Conservation (phyloP, 2,888 invertebrate species). For the Bellardia bayeri region DNA sequence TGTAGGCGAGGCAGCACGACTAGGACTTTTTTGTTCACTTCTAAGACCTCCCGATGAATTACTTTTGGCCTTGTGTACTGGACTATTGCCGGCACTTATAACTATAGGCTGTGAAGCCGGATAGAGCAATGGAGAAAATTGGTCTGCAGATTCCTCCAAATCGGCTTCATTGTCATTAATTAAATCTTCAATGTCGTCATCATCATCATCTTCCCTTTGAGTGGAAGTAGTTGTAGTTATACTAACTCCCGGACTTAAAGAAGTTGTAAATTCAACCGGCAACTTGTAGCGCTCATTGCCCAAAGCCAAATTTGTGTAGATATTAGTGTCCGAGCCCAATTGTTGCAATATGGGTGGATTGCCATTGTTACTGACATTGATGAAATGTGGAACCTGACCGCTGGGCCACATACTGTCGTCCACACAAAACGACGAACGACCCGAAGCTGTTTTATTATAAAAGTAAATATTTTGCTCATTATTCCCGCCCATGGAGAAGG, state of each 20-base stretch:
- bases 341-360: conserved; percentile 32
- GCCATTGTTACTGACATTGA: conserved; percentile 55
- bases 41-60: not conserved
- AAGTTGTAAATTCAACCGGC: conserved; percentile 51
- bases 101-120: conserved; percentile 80
- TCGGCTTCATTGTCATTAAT: conserved; percentile 71
- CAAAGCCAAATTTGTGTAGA: conserved; percentile 78
- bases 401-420: conserved; percentile 79
- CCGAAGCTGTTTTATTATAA: conserved; percentile 78
- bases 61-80: conserved; percentile 75
- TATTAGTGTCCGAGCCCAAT: conserved; percentile 75
- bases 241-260: conserved; percentile 60
- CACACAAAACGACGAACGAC: conserved; percentile 79
- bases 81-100: conserved; percentile 80
- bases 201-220: conserved; percentile 44
- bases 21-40: conserved; percentile 66
- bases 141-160: conserved; percentile 79
- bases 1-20: conserved; percentile 68
- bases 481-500: conserved; percentile 17
- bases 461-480: conserved; percentile 73
- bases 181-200: conserved; percentile 72
- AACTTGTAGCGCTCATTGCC: conserved; percentile 76
- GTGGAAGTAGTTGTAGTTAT: not conserved
- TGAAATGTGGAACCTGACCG: conserved; percentile 60
- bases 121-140: conserved; percentile 81